Base-by-base conservation (phyloP, 2,113 vertebrate species). In the Clupea harengus region DNA sequence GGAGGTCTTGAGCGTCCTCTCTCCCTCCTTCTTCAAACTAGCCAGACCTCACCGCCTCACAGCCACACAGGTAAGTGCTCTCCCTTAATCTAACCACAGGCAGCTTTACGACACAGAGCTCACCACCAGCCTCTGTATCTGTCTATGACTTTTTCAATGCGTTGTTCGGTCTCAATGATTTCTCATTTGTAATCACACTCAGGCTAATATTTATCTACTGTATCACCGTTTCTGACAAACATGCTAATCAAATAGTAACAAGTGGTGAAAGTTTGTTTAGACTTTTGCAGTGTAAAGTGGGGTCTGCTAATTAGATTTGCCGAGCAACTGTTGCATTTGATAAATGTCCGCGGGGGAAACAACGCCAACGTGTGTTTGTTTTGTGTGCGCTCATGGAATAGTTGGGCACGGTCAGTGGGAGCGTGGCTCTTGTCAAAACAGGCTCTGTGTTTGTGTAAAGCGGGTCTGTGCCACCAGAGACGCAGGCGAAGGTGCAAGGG, bases 11-110 rank as follows among this genome's bases (percentile, higher is more conserved):
- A 75, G 67, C 67, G 28, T 39, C 67, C 67, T 75, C 67, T 75
- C 67, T 39, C 25, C 5, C 67, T 67, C 67, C 67, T 75, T 39
- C 67, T 75, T 32, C 67, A 75, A 75, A 75, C 67, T 39, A 39
- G 67, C 28, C 25, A 75, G 67, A 45, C 20, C 39, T 64, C 82
- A 25, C 18, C 22, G 10, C 52, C 57, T 32, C 25, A 28, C 67
- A 32, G 25, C 64, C 67, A 83, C 25, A 32, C 54, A 83, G 82
- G 82, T 83, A 83, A 83, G 82, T 22, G 32, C 82, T 83, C 82
- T 45, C 28, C 4, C 11, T 39, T 75, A 75, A 28, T 60, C 50
- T 60, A 3, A 18, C 50, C 28, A 67, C 18, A 17, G 52, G 60
- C n/a, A 64, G 22, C 60, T 39, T 3, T 4, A 32, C 25, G 0